phyloP scores from a whole-genome alignment of 2,888 invertebrate species.

The Heliconius aoede region DNA sequence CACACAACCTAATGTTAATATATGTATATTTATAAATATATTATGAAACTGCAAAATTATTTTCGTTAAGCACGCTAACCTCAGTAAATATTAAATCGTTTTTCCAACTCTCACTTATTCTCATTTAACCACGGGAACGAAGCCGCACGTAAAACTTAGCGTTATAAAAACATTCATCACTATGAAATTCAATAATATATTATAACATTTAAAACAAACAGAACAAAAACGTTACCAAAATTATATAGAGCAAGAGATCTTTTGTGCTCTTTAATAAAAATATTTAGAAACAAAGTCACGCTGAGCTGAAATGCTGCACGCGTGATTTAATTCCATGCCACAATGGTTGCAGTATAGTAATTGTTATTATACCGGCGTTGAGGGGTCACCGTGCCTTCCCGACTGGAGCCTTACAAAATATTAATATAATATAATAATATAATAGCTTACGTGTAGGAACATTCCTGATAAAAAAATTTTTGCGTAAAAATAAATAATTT shows the following conservation, averaged over 20 bases:
- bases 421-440: constrained; percentile 4
- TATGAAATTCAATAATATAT: constrained; percentile 11
- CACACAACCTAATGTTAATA: background rate
- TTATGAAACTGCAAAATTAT: too few relatives aligned
- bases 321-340: constrained; percentile 45
- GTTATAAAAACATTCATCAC: background rate
- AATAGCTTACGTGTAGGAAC: background rate
- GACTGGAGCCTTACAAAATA: constrained; percentile 3
- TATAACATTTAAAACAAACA: background rate
- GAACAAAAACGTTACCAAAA: background rate
- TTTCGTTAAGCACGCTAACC: too few relatives aligned
- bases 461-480: background rate
- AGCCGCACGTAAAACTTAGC: background rate
- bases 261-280: constrained; percentile 40
- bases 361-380: constrained; percentile 45
- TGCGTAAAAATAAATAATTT: background rate
- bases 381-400: constrained; percentile 25
- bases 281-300: constrained; percentile 53
- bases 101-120: too few relatives aligned
- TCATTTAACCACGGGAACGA: too few relatives aligned
- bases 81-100: too few relatives aligned
- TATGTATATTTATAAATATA: too few relatives aligned
- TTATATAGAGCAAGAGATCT: constrained; percentile 4
- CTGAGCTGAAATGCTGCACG: constrained; percentile 49
- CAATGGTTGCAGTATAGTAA: constrained; percentile 46